A percentile compares a stretch with the other conserved stretches of the same genome.
These are phyloP conservation scores for Zosterops pallidus DNA, from an alignment of 2,113 vertebrate genomes.

Conservation along the genomic window DNA sequence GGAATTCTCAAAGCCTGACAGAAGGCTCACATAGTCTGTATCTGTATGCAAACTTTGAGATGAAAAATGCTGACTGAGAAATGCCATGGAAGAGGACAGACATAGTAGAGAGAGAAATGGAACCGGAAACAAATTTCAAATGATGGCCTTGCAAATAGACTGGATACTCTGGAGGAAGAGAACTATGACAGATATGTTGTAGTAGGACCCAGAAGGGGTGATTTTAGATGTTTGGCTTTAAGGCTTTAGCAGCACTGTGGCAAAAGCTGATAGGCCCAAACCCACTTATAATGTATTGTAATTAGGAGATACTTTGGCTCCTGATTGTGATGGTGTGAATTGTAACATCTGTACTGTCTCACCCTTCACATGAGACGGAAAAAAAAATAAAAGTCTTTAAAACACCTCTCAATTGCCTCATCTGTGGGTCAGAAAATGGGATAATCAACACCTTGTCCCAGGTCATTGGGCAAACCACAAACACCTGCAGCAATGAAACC, in stretches of 20 bases:
- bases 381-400: background rate
- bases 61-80: background rate
- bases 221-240: background rate
- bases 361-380: background rate
- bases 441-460: background rate
- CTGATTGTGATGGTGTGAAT: background rate
- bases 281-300: background rate
- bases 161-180: background rate
- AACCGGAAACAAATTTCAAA: background rate
- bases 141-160: background rate
- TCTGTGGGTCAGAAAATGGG: background rate
- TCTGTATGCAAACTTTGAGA: background rate
- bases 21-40: background rate
- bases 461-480: accelerated
- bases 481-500: background rate
- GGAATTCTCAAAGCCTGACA: background rate
- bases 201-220: background rate
- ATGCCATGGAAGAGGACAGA: background rate
- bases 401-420: background rate
- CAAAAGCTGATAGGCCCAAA: background rate
- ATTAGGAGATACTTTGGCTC: background rate
- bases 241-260: background rate
- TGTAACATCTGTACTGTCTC: background rate
- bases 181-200: background rate
- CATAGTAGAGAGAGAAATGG: background rate